These are phyloP conservation scores for Polymixis flavicincta DNA, from an alignment of 2,888 invertebrate species.

Conservation along the genomic window DNA sequence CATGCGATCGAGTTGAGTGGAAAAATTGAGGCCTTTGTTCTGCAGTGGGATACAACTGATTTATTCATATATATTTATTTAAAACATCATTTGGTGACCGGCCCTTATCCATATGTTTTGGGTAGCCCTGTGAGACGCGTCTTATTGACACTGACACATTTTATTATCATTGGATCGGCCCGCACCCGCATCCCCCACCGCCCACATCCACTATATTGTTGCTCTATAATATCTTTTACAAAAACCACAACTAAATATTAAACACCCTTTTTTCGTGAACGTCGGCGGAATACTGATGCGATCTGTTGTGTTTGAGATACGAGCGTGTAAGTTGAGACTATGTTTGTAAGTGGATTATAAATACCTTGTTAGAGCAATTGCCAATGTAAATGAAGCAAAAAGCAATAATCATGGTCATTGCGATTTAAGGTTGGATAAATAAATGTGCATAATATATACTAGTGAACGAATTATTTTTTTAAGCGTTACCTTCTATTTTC, in stretches of 20 bases:
- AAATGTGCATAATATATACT: neutral
- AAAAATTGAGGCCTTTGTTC: neutral
- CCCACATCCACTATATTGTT: conserved; percentile 49
- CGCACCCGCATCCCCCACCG: neutral
- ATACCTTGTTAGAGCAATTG: neutral
- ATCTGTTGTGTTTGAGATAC: conserved; percentile 31
- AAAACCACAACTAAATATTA: conserved; percentile 65
- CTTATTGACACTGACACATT: conserved; percentile 74
- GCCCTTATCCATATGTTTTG: neutral
- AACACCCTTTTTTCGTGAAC: conserved; percentile 61
- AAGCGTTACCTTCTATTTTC: neutral
- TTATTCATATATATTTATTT: neutral
- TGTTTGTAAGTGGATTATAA: conserved; percentile 3
- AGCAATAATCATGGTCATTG: neutral
- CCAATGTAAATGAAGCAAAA: too few species aligned
- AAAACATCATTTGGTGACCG: neutral
- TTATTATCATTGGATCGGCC: conserved; percentile 72
- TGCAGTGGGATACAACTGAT: too few species aligned
- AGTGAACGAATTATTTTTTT: too few species aligned
- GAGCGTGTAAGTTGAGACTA: conserved; percentile 7
- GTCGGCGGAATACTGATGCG: conserved; percentile 60
- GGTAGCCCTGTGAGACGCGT: conserved; percentile 37
- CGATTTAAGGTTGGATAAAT: neutral
- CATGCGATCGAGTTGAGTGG: neutral
- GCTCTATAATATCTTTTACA: conserved; percentile 67